A percentile compares a stretch with the other conserved stretches of the same genome.
Evolutionary conservation across 1,140 invertebrate genomes (phyloP).

Genomic region (Ctenoplectra terminalis): DNA sequence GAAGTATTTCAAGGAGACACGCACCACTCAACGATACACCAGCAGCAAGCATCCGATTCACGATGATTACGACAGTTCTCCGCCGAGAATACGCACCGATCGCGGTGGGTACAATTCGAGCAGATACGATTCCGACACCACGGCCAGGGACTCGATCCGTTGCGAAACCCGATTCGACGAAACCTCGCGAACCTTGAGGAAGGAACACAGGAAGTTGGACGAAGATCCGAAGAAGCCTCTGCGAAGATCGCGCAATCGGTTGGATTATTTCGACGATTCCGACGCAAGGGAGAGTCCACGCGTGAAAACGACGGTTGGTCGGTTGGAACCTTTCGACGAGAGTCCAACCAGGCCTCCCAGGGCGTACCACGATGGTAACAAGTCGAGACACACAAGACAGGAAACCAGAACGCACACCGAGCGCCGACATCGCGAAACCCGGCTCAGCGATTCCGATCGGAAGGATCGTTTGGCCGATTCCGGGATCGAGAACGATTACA

Average conservation of each 20-base stretch:
- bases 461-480: conserved; percentile 89
- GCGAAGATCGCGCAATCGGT: conserved; percentile 73
- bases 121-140: conserved; percentile 80
- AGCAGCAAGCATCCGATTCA: conserved; percentile 70
- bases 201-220: conserved; percentile 68
- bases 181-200: conserved; percentile 61
- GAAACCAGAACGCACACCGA: conserved; percentile 73
- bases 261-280: conserved; percentile 79
- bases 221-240: conserved; percentile 77
- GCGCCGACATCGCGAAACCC: conserved; percentile 73
- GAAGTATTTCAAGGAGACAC: conserved; percentile 78
- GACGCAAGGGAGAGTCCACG: conserved; percentile 71
- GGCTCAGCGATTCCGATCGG: conserved; percentile 77
- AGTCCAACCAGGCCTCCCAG: conserved; percentile 72
- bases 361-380: conserved; percentile 78
- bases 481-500: conserved; percentile 90
- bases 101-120: conserved; percentile 75
- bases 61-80: conserved; percentile 80
- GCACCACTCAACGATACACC: conserved; percentile 75
- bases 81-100: conserved; percentile 70
- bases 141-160: conserved; percentile 75
- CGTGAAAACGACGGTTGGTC: conserved; percentile 66
- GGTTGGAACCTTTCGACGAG: conserved; percentile 73
- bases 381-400: conserved; percentile 72
- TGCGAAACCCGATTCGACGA: conserved; percentile 74